Evolutionary conservation across 2,797 vertebrate genomes (phyloP), one percentile per base, ranked within the genome.

Genomic region (Holocentrus rufus): DNA sequence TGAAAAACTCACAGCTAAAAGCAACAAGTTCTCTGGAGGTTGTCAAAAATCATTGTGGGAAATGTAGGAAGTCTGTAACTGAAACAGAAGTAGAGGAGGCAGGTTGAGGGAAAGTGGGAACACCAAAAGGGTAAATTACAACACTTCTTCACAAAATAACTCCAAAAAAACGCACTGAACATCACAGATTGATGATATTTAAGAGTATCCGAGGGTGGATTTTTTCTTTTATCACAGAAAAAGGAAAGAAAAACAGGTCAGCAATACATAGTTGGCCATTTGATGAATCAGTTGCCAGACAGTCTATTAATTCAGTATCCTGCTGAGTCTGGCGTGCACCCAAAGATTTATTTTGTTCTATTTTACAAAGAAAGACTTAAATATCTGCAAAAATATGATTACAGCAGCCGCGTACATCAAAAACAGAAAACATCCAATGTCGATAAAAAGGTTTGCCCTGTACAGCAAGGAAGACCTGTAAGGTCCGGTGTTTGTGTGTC

Each of bases 231-330:
- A 44, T 80, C 46, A 72, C 68, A 8, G 42, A 49, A 47, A 74
- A 39, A 31, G 58, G 15, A 64, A 77, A 77, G 15, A 34, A 84
- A 89, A 90, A 65, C 70, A 47, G 79, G 77, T 85, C 82, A 85
- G 72, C 72, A 55, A 68, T 82, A 79, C 61, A 70, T 59, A 44
- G 69, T 76, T 84, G 80, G 85, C 74, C 25, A 30, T 79, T 85
- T 87, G 80, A 88, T 90, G 59, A 88, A 87, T 83, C 72, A 76
- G 74, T 79, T 74, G 23, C 72, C 58, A 69, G 25, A 22, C 57
- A 80, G 70, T 79, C 80, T 80, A 77, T 79, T 74, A 83, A 81
- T 81, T 82, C 77, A 75, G 52, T 22, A 44, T 85, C 60, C 60
- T 63, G 56, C 71, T 77, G 64, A 83, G 68, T 75, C 34, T 20